Conservation (phyloP, 1,140 invertebrate genomes). For the Belonocnema kinseyi region DNA sequence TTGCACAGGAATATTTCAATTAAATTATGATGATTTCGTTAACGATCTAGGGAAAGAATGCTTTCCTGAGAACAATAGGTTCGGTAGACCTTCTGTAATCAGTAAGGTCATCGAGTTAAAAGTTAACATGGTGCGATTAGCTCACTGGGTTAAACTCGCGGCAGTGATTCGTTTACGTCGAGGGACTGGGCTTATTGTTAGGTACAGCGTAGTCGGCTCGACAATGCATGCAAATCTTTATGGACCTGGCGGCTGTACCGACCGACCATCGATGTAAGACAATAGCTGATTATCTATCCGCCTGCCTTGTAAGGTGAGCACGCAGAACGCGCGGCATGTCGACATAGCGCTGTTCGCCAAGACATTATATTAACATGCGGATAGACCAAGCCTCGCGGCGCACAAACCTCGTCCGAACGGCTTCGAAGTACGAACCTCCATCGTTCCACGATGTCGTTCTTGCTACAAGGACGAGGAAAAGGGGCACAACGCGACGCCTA, state of each 20-base stretch:
- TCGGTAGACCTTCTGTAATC: not conserved
- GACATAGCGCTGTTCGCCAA: constrained; percentile 55
- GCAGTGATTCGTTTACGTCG: constrained; percentile 16
- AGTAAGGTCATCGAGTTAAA: constrained; percentile 1
- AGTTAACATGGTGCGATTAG: not conserved
- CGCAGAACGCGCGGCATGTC: constrained; percentile 57
- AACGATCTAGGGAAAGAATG: too few species aligned
- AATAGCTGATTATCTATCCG: constrained; percentile 70
- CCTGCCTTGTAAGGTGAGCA: constrained; percentile 59
- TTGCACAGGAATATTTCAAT: too few species aligned
- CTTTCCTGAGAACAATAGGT: too few species aligned
- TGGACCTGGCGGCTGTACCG: constrained; percentile 48
- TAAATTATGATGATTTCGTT: too few species aligned
- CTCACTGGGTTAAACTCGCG: not conserved
- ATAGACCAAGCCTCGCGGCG: constrained; percentile 16
- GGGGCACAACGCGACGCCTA: constrained; percentile 12
- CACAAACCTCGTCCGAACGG: too few species aligned
- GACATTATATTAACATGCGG: constrained; percentile 60
- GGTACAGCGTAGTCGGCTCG: constrained; percentile 42
- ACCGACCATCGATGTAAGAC: constrained; percentile 65
- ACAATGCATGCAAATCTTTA: constrained; percentile 56
- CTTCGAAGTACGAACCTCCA: constrained; percentile 36
- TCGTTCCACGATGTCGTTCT: constrained; percentile 31
- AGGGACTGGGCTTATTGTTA: constrained; percentile 10
- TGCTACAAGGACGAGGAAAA: not conserved